Conservation (phyloP, 2,113 vertebrate species). For the Cochlearius cochlearius region DNA sequence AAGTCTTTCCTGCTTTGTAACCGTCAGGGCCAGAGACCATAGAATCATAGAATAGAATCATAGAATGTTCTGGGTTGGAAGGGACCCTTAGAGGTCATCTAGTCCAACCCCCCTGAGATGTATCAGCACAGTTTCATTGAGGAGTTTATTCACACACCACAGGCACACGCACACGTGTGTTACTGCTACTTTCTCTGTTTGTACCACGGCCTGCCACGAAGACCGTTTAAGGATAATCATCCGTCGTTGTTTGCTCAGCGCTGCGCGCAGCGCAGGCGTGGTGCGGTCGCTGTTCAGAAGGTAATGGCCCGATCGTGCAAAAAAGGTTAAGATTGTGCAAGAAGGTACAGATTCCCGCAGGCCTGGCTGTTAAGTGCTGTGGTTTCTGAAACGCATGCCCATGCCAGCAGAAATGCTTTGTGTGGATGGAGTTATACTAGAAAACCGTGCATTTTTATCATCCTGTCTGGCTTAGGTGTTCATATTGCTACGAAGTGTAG, state of each 20-base stretch:
- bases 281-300: not conserved
- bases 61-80: too few relatives aligned
- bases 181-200: not conserved
- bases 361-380: not conserved
- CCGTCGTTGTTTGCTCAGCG: not conserved
- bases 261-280: not conserved
- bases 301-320: not conserved
- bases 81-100: too few relatives aligned
- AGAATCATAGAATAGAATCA: too few relatives aligned
- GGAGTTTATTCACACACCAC: not conserved
- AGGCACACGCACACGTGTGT: not conserved
- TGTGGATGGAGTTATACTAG: not conserved
- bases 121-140: not conserved
- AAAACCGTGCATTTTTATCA: not conserved
- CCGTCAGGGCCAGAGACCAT: too few relatives aligned
- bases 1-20: not conserved
- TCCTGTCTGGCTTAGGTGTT: not conserved
- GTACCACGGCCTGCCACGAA: not conserved
- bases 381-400: rapidly evolving
- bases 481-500: not conserved
- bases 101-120: too few relatives aligned
- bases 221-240: not conserved
- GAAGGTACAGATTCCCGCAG: not conserved
- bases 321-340: not conserved
- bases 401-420: not conserved